phyloP scores from a whole-genome alignment of 1,140 invertebrate genomes.

The Phymastichus coffea region DNA sequence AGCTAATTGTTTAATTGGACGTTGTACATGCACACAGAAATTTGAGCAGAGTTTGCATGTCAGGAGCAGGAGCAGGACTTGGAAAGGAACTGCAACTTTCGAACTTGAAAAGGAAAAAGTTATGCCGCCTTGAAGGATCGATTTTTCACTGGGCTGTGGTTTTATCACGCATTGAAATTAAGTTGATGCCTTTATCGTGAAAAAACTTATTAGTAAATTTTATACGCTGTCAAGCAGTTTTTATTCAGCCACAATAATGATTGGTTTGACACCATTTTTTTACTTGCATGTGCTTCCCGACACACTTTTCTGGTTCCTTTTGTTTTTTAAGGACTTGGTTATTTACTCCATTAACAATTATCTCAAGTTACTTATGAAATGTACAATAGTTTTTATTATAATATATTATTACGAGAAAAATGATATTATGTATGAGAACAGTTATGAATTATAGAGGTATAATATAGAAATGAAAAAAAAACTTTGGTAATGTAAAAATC shows the following conservation, averaged over 20 bases:
- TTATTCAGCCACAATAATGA: not conserved
- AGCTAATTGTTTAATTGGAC: too few relatives aligned
- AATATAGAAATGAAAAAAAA: too few relatives aligned
- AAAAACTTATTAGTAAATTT: not conserved
- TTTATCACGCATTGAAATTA: constrained; percentile 19
- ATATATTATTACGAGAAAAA: constrained; percentile 34
- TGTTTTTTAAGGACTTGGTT: not conserved
- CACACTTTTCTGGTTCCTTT: not conserved
- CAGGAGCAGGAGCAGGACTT: too few relatives aligned
- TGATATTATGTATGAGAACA: constrained; percentile 25
- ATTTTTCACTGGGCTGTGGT: not conserved
- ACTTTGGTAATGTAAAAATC: too few relatives aligned
- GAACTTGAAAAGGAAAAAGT: not conserved
- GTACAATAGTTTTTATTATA: constrained; percentile 36
- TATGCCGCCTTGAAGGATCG: not conserved
- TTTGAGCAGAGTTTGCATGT: too few relatives aligned
- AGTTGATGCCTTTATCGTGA: not conserved
- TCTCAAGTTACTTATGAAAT: constrained; percentile 33
- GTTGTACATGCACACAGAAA: too few relatives aligned
- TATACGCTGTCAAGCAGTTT: not conserved
- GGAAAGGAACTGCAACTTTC: too few relatives aligned
- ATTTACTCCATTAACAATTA: constrained; percentile 4
- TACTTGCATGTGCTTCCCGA: not conserved
- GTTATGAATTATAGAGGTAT: not conserved
- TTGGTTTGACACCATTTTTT: not conserved